A percentile compares a stretch with the other conserved stretches of the same genome.
Evolutionary conservation across 2,113 vertebrate genomes (phyloP).

Genomic region (Boulengerochromis microlepis): DNA sequence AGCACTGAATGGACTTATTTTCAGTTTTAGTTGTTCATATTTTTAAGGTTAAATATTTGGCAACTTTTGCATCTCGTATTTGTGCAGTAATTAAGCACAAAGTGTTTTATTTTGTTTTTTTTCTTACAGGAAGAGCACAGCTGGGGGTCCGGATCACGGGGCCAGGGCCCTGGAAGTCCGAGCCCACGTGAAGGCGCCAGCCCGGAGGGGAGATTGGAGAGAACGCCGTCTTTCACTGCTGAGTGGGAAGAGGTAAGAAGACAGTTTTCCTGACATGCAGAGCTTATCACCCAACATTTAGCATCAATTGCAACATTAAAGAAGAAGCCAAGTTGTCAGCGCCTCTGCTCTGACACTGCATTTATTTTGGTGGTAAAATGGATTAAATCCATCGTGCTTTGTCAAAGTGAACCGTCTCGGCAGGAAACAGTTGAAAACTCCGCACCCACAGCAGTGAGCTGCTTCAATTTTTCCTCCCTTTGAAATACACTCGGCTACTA

Average conservation of each 20-base stretch:
- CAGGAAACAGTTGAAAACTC: neutral
- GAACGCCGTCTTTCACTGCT: constrained; percentile 93
- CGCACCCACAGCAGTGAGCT: neutral
- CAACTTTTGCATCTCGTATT: neutral
- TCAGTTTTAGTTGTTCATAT: neutral
- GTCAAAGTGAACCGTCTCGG: neutral
- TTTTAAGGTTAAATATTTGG: neutral
- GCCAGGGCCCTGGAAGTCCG: constrained; percentile 45
- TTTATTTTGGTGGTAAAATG: neutral
- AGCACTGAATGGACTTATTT: neutral
- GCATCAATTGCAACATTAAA: neutral
- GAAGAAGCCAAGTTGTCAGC: neutral
- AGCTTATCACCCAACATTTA: neutral
- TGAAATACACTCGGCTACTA: neutral
- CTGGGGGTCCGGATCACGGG: constrained; percentile 79
- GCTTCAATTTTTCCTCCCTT: neutral
- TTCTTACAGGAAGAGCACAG: constrained; percentile 74
- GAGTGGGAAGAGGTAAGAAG: constrained; percentile 94
- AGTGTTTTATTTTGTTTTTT: neutral
- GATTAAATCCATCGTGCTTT: neutral
- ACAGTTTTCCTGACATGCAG: neutral
- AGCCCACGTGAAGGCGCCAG: constrained; percentile 67
- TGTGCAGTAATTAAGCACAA: neutral
- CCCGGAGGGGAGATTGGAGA: constrained; percentile 79
- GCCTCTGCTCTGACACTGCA: neutral